A percentile compares a stretch with the other conserved stretches of the same genome.
Conservation (phyloP, 2,888 invertebrate genomes). For the Muscina levida region DNA sequence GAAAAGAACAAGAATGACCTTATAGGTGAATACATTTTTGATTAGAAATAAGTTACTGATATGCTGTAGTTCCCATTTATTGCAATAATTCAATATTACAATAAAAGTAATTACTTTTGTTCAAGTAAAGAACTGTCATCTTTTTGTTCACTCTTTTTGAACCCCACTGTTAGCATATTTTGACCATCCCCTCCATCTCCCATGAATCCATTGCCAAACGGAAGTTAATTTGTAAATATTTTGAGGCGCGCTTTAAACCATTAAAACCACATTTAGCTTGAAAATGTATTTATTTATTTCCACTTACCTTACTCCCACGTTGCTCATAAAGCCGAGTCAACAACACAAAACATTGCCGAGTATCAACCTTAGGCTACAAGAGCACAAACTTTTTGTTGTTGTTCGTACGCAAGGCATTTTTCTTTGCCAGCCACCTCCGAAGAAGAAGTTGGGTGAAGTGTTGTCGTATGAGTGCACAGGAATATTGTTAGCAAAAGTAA, state of each 20-base stretch:
- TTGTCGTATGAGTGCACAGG: conserved; percentile 7
- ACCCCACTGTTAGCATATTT: neutral
- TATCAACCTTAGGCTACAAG: conserved; percentile 39
- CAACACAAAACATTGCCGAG: conserved; percentile 27
- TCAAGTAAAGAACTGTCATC: too few species aligned
- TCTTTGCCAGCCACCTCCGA: too few species aligned
- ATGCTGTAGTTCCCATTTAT: too few species aligned
- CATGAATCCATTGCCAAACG: neutral
- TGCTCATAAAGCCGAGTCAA: conserved; percentile 18
- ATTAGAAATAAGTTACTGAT: too few species aligned
- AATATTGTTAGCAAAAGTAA: conserved; percentile 31
- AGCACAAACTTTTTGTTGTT: conserved; percentile 28
- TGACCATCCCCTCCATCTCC: too few species aligned
- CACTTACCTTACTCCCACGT: conserved; percentile 11
- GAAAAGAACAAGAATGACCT: too few species aligned
- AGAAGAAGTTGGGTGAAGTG: too few species aligned
- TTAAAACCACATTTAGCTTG: conserved; percentile 56
- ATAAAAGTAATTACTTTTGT: too few species aligned
- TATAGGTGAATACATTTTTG: too few species aligned
- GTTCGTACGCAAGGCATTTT: too few species aligned
- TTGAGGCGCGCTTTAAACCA: conserved; percentile 39
- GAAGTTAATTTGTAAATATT: conserved; percentile 4
- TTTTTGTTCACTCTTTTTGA: conserved; percentile 1
- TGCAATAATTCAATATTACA: too few species aligned
- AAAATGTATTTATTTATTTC: conserved; percentile 55